Conservation (phyloP, 2,113 vertebrate species). For the Nothocercus julius region DNA sequence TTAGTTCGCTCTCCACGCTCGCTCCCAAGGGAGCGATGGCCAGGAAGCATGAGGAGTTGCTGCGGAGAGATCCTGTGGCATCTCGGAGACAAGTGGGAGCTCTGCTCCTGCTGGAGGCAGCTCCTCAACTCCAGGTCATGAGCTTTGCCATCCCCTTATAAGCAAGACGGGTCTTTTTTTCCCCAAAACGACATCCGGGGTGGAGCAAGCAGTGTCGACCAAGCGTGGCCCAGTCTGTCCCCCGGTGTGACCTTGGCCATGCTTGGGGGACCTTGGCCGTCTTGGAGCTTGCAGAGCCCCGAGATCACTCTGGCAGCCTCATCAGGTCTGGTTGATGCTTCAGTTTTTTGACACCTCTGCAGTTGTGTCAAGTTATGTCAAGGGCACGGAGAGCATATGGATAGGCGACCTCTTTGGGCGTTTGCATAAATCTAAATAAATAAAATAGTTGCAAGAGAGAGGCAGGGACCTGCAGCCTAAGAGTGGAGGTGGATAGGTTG, state of each 20-base stretch:
- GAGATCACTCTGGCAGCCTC: neutral
- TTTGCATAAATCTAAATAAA: slow-evolving; percentile 70
- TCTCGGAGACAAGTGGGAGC: neutral
- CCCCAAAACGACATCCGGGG: too few relatives aligned
- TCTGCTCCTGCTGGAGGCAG: neutral
- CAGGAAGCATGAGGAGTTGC: slow-evolving; percentile 53
- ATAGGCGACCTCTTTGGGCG: slow-evolving; percentile 18
- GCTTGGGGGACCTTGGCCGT: neutral
- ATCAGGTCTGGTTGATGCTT: accelerated
- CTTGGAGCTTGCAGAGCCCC: accelerated
- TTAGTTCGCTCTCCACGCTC: slow-evolving; percentile 65
- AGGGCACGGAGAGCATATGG: slow-evolving; percentile 20
- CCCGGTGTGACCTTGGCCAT: accelerated
- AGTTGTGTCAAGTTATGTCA: slow-evolving; percentile 11
- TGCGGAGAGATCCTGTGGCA: slow-evolving; percentile 14
- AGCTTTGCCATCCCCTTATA: neutral
- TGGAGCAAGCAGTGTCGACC: neutral
- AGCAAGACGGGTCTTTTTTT: too few relatives aligned
- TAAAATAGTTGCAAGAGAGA: neutral
- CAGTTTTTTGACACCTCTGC: neutral
- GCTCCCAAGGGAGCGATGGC: slow-evolving; percentile 52
- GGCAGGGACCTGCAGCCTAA: slow-evolving; percentile 45
- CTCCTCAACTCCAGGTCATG: neutral
- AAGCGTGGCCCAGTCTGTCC: accelerated
- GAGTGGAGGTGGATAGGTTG: slow-evolving; percentile 55